Evolutionary conservation across 2,888 invertebrate genomes (phyloP).

Genomic region (Sipha maydis): DNA sequence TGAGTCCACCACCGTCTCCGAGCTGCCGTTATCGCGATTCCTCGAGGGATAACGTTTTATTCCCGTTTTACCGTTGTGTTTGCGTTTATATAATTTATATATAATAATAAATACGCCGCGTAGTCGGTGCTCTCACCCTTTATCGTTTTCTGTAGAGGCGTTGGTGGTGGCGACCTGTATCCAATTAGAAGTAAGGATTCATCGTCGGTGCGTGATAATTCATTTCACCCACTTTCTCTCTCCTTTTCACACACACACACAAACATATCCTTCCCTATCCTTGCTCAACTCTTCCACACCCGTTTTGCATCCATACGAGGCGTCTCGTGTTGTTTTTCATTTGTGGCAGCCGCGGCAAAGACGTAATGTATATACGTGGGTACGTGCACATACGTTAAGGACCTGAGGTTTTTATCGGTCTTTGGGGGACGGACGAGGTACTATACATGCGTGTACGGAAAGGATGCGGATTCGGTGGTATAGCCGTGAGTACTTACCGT

Average conservation of each 20-base stretch:
- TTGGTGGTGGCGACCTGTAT: neutral
- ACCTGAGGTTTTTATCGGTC: constrained; percentile 16
- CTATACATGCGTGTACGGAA: neutral
- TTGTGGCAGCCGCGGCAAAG: neutral
- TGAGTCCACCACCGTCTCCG: neutral
- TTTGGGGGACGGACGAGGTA: neutral
- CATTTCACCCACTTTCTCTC: neutral
- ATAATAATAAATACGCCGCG: neutral
- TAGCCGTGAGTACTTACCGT: neutral
- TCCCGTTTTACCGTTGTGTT: constrained; percentile 30
- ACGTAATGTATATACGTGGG: neutral
- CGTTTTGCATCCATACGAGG: no score
- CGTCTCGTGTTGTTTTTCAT: neutral
- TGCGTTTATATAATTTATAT: neutral
- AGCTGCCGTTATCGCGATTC: neutral
- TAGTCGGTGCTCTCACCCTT: neutral
- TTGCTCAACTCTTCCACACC: no score
- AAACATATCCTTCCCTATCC: no score
- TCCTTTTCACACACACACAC: no score
- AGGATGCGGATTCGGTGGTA: neutral
- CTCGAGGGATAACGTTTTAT: constrained; percentile 3
- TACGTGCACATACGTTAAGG: neutral
- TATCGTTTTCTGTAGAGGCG: neutral
- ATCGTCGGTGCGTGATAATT: neutral
- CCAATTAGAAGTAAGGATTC: constrained; percentile 39